Evolutionary conservation across 2,888 invertebrate genomes (phyloP), one percentile per base, ranked within the genome.

Genomic region (Microplitis deprimator): DNA sequence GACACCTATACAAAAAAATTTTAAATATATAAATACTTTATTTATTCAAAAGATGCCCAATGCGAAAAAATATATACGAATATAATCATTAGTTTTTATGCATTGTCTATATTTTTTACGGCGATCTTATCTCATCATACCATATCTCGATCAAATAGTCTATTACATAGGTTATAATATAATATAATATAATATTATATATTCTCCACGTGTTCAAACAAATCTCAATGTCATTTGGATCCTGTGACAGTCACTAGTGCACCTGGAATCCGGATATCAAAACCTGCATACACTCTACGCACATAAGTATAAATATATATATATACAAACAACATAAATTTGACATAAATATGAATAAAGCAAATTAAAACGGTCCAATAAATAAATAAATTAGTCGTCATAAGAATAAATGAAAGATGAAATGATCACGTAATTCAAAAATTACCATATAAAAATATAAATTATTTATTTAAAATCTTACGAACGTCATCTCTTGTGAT

Each of bases 191-290:
- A 62, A 20, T 20, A 62, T 16, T 39, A 62, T 8, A 71, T 38
- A 71, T 71, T 71, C 61, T 39, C 38, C 60, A 71, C 71, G 40
- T 71, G 61, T n/a, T 16, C n/a, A 29, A 39, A 70, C 29, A 10
- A 5, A 59, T 62, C 39, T 71, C 71, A 71, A 71, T 71, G 71
- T 60, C 62, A 16, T 61, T 62, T 62, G 71, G 38, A 71, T 62
- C 71, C 71, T 71, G 67, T 20, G 67, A 67, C 50, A 67, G 6
- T 60, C 65, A 29, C 62, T 50, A 50, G 17, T 6, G 20, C 17
- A 50, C 50, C 38, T 67, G 70, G 76, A 76, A 76, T 76, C 76
- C 76, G 76, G 76, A 76, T 76, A 40, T 39, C n/a, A 50, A 38
- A 29, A 64, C 13, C 38, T 39, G 16, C 29, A 4, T 29, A 29